Percentiles rank a stretch among this genome's conserved stretches.
phyloP scores from a whole-genome alignment of 92 coral and sea anemone genomes.

The Diadumene lineata region DNA sequence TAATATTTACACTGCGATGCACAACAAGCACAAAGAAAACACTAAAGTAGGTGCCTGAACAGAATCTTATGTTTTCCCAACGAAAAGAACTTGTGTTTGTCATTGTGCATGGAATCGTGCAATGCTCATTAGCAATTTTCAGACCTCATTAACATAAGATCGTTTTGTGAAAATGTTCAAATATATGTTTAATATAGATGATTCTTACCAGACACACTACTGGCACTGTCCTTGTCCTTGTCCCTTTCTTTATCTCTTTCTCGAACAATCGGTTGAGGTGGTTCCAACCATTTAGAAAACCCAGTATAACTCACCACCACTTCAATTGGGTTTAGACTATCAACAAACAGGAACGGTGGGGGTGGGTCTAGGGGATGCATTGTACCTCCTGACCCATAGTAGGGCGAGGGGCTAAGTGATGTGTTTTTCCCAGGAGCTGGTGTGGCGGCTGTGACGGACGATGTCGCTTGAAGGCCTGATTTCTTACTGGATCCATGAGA shows the following conservation, averaged over 20 bases:
- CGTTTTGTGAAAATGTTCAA: too few species aligned
- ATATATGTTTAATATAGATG: too few species aligned
- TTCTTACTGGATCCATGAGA: slow-evolving; percentile 76
- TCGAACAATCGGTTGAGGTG: slow-evolving; percentile 84
- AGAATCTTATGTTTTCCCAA: too few species aligned
- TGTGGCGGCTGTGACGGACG: slow-evolving; percentile 86
- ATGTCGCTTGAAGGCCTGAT: slow-evolving; percentile 81
- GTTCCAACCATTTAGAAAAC: slow-evolving; percentile 91
- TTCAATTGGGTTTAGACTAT: slow-evolving; percentile 84
- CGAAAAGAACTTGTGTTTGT: too few species aligned
- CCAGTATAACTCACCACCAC: slow-evolving; percentile 84
- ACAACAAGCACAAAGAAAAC: too few species aligned
- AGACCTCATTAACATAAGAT: too few species aligned
- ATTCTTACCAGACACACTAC: slow-evolving; percentile 59
- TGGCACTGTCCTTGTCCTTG: slow-evolving; percentile 57
- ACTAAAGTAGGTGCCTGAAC: too few species aligned
- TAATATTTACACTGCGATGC: too few species aligned
- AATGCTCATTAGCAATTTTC: too few species aligned
- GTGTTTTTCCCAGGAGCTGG: slow-evolving; percentile 84
- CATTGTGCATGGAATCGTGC: too few species aligned
- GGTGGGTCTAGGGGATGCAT: slow-evolving; percentile 77
- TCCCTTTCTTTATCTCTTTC: slow-evolving; percentile 81
- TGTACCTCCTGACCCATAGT: slow-evolving; percentile 62
- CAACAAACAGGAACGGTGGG: slow-evolving; percentile 95
- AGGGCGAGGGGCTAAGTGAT: slow-evolving; percentile 82